Base-by-base conservation (phyloP, 2,113 vertebrate species). In the Vulpes vulpes region DNA sequence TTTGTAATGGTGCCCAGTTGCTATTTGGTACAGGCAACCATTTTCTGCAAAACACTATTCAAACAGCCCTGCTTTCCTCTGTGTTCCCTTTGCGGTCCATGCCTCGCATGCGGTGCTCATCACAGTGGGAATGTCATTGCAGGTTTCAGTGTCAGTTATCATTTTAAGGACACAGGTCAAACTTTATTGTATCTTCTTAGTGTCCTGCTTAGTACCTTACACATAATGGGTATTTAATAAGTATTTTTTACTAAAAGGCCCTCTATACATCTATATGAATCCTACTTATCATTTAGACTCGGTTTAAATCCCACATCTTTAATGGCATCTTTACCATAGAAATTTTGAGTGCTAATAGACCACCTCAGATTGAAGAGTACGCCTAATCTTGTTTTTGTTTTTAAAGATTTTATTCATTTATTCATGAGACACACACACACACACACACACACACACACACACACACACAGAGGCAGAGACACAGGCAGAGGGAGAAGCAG, bases 11-110 rank as follows among this genome's bases (percentile, higher is more conserved):
- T 38, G 80, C 81, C 88, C 71, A 1, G 35, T 38, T 81, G n/a
- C 62, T 90, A 4, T 90, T 81, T 82, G 71, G 53, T 67, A 35
- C 65, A 62, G 76, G 27, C 49, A 95, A 65, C 6, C 15, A 53
- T 82, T 94, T 89, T 96, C 93, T 97, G 60, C 27, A 93, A 64
- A 67, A 91, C 38, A 62, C 5, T 32, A 16, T 19, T 92, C 57
- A 83, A 71, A 82, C 22, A 51, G 5, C n/a, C 1, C 10, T 62
- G 82, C 59, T 89, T 43, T 65, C 27, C 20, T 57, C 62, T 89
- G 0, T 17, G 59, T 84, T 85, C 59, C 14, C 8, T 73, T n/a
- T 60, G 35, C 27, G 64, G 57, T 53, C 86, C 51, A 27, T 60
- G 22, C 2, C 23, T 88, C 8, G 1, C 10, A 30, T 5, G 32